Percentiles rank a stretch among this genome's conserved stretches.
Evolutionary conservation across 2,888 invertebrate species (phyloP).

Genomic region (Erebia epiphron): DNA sequence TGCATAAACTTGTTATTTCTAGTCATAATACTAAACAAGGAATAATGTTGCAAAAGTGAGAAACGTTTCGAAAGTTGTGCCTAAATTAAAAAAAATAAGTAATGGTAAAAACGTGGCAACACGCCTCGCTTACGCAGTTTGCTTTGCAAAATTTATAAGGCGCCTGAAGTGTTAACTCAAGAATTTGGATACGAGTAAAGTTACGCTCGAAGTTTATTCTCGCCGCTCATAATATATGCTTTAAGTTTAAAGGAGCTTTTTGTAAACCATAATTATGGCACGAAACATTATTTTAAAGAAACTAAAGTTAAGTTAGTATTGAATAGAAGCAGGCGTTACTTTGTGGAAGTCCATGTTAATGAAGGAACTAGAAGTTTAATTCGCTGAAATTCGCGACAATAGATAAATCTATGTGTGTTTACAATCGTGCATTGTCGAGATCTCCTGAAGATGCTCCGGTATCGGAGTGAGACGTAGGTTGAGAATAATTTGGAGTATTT

Average conservation of each 20-base stretch:
- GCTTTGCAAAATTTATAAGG: constrained; percentile 38
- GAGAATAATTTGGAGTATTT: too few relatives aligned
- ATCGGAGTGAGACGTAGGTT: too few relatives aligned
- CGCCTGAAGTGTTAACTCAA: constrained; percentile 32
- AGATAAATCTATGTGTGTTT: too few relatives aligned
- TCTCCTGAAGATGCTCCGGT: too few relatives aligned
- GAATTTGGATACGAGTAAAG: constrained; percentile 33
- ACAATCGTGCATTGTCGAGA: too few relatives aligned
- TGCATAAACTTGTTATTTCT: constrained; percentile 1
- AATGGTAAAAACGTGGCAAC: constrained; percentile 35
- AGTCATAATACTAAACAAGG: constrained; percentile 13
- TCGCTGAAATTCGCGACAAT: too few relatives aligned
- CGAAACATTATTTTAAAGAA: neutral
- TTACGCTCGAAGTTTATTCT: constrained; percentile 11
- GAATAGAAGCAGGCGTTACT: too few relatives aligned
- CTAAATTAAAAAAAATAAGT: constrained; percentile 27
- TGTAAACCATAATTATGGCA: neutral
- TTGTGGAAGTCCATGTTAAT: too few relatives aligned
- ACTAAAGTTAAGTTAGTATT: neutral
- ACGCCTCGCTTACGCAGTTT: constrained; percentile 31
- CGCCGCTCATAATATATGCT: neutral
- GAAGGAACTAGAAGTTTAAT: too few relatives aligned
- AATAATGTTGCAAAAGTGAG: constrained; percentile 12
- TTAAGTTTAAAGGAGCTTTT: constrained; percentile 11
- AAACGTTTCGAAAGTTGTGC: constrained; percentile 17